Evolutionary conservation across 92 coral and sea anemone species (phyloP), one percentile per base, ranked within the genome.

Genomic region (Epizoanthus stellaris): DNA sequence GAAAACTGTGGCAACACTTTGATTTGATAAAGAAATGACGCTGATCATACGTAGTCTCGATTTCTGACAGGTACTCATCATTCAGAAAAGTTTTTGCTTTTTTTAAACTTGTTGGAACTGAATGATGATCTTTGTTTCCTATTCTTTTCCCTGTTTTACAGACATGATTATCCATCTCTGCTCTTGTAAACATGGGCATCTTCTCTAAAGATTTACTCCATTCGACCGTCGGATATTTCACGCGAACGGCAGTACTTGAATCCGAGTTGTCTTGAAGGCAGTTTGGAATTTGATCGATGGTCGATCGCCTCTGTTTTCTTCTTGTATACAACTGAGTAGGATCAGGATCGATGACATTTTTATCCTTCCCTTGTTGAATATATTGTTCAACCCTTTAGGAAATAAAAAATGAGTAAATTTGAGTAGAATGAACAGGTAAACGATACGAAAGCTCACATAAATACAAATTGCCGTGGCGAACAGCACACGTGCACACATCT

Each of bases 71-170:
- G 47, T 91, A 91, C 61, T 91, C 79, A 43, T 91, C 89, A 13
- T 84, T 66, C 36, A 91, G 73, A 76, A 91, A 91, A 12, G 87
- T 76, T 62, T 77, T 82, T 3, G 88, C 93, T 77, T 84, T 83
- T 52, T 17, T 73, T 6, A 82, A 61, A n/a, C 80, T 45, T 30
- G 87, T 74, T 52, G 83, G 90, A 30, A 87, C 85, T 6, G 87
- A 84, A 63, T 59, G 25, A 23, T 23, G 25, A 23, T 23, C 25
- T 23, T 23, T 23, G 25, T 23, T 23, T 23, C 25, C 25, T 23
- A 23, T 23, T 23, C 25, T 23, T 23, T 23, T 23, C 25, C 25
- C 25, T 23, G 25, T 23, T 23, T 85, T 73, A 6, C 47, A 60
- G 4, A 89, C 54, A 21, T 89, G 87, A 8, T 65, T 42, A 59